Evolutionary conservation across 64 coral and sea anemone species (phyloP), one percentile per base, ranked within the genome.

Genomic region (Pachyseris speciosa): DNA sequence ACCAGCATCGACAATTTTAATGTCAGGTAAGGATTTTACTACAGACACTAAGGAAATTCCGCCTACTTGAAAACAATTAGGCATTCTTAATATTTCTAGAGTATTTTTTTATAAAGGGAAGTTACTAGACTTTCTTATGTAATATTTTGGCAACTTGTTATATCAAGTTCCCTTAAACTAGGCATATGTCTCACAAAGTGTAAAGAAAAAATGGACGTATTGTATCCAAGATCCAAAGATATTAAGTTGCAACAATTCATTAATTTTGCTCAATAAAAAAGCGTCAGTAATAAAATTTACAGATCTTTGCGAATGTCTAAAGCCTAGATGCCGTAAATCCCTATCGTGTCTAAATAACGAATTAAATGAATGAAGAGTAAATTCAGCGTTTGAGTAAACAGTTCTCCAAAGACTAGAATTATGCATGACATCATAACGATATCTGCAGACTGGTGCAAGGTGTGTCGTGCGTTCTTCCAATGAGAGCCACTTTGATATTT

Each of bases 71-170:
- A 83, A 83, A 83, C 79, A 83, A 83, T 83, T 83, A 61, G 33
- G 79, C 55, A 63, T 83, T 83, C 52, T 83, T 83, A 83, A 64
- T 83, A 83, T 83, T 83, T 83, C 79, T 83, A 39, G 79, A 64
- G 50, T 39, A 83, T 37, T 83, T 83, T 83, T 37, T 83, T 30
- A 53, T 83, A 40, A 83, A 83, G 55, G 55, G 55, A 83, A 83
- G 79, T 83, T 83, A 83, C 55, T 83, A 61, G 50, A 83, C 79
- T 83, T 83, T 83, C 79, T 83, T 22, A 41, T 83, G 79, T 83
- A 83, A 83, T 83, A 61, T 83, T 83, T 83, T 83, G 79, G 79
- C 79, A 83, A 83, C 79, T 83, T 83, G 79, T 83, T 83, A 41
- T 83, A 83, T 83, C 79, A 83, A 64, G 79, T 83, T 83, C 53